These are phyloP conservation scores for Cryptus armator DNA, from an alignment of 2,888 invertebrate genomes.

Conservation along the genomic window DNA sequence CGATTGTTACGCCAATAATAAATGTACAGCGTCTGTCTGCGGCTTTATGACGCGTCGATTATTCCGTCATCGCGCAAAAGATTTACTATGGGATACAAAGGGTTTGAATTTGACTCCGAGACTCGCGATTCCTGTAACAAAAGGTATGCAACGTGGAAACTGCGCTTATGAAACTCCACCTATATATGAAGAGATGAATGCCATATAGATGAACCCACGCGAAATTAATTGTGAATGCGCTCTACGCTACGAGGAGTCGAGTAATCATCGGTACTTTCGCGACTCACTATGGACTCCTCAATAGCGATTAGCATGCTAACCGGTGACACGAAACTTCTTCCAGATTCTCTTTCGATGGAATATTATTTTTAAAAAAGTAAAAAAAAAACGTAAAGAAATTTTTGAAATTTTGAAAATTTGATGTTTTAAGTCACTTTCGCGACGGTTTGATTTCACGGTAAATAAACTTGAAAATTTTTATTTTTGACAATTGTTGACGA, in stretches of 20 bases:
- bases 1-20: constrained; percentile 20
- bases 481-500: too few species aligned
- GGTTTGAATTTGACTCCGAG: background rate
- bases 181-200: constrained; percentile 39
- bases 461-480: too few species aligned
- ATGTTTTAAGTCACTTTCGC: background rate
- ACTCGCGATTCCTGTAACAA: constrained; percentile 36
- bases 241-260: constrained; percentile 7
- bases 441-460: background rate
- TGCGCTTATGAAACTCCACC: constrained; percentile 30
- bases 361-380: constrained; percentile 31
- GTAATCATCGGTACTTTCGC: constrained; percentile 32
- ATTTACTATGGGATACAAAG: constrained; percentile 29
- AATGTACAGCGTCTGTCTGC: background rate
- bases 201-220: constrained; percentile 60
- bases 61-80: constrained; percentile 11
- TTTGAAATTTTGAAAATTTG: too few species aligned
- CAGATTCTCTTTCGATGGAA: constrained; percentile 24
- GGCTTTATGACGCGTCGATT: constrained; percentile 24
- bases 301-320: constrained; percentile 56
- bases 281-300: constrained; percentile 29
- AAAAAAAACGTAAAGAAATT: background rate
- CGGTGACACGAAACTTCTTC: constrained; percentile 35
- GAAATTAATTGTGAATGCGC: constrained; percentile 48
- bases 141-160: constrained; percentile 19